These are phyloP conservation scores for Drosophila setifemur DNA, from an alignment of 1,140 invertebrate species.

Conservation along the genomic window DNA sequence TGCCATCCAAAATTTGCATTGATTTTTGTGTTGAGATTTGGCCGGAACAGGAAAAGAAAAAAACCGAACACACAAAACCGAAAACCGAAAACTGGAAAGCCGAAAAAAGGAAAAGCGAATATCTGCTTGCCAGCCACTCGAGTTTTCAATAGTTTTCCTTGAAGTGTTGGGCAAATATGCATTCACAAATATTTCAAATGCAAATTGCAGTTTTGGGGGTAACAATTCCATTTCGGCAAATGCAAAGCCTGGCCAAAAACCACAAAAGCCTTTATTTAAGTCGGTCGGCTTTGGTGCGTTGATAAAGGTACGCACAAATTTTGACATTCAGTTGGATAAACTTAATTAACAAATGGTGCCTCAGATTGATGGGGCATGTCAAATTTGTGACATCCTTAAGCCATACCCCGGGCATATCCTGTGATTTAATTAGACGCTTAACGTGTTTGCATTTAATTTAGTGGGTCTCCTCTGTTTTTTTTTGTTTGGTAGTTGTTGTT, in stretches of 20 bases:
- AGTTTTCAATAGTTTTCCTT: slow-evolving; percentile 23
- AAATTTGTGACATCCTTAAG: slow-evolving; percentile 52
- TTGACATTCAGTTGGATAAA: slow-evolving; percentile 44
- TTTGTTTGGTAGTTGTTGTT: slow-evolving; percentile 21
- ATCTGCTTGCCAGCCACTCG: slow-evolving; percentile 18
- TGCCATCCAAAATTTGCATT: slow-evolving; percentile 63
- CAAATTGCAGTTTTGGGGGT: not conserved
- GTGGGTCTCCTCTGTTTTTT: not conserved
- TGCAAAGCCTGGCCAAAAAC: not conserved
- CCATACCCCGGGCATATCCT: slow-evolving; percentile 14
- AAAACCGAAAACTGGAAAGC: too few species aligned
- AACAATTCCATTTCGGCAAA: not conserved
- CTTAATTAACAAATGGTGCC: slow-evolving; percentile 65
- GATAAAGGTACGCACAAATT: slow-evolving; percentile 52
- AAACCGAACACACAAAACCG: too few species aligned
- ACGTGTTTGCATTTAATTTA: slow-evolving; percentile 75
- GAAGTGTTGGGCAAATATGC: slow-evolving; percentile 38
- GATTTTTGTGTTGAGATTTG: slow-evolving; percentile 54
- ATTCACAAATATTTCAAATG: slow-evolving; percentile 39
- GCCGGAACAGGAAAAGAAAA: slow-evolving; percentile 13
- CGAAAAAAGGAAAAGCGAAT: not conserved
- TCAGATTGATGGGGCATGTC: slow-evolving; percentile 62
- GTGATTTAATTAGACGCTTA: slow-evolving; percentile 76
- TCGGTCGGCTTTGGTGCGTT: slow-evolving; percentile 42
- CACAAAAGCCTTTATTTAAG: slow-evolving; percentile 53